phyloP scores from a whole-genome alignment of 2,888 invertebrate genomes.

The Habrosyne pyritoides region DNA sequence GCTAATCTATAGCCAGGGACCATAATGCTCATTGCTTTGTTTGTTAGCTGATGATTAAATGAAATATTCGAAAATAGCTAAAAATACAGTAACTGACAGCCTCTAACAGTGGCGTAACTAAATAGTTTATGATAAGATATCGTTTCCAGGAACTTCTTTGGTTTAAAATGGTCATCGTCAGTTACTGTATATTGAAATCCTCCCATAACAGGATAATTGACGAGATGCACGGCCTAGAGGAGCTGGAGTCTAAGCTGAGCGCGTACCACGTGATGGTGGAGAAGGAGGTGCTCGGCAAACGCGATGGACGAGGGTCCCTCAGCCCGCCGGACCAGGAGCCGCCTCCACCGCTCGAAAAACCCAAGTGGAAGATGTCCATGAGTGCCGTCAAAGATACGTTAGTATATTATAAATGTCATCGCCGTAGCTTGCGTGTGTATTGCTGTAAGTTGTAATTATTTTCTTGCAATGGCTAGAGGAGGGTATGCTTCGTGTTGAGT shows the following conservation, averaged over 20 bases:
- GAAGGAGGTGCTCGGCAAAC: conserved; percentile 83
- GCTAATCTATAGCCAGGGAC: background rate
- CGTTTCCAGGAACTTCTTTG: background rate
- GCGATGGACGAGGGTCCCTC: conserved; percentile 71
- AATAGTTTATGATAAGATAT: background rate
- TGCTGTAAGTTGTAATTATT: conserved; percentile 4
- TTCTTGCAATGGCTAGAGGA: conserved; percentile 3
- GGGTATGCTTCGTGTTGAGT: background rate
- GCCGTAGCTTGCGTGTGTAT: conserved; percentile 9
- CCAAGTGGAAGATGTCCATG: conserved; percentile 89
- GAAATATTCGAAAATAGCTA: background rate
- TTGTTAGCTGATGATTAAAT: background rate
- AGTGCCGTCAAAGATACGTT: conserved; percentile 82
- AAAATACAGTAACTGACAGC: conserved; percentile 1
- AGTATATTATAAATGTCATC: conserved; percentile 34
- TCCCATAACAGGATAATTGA: conserved; percentile 80
- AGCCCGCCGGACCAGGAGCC: conserved; percentile 76
- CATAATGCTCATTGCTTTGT: background rate
- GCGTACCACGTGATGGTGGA: conserved; percentile 91
- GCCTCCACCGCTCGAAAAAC: conserved; percentile 78
- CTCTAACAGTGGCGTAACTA: background rate
- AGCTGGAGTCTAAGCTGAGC: conserved; percentile 89
- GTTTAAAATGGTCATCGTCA: background rate
- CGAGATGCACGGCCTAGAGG: conserved; percentile 89
- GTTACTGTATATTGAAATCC: conserved; percentile 1